A percentile compares a stretch with the other conserved stretches of the same genome.
phyloP scores from a whole-genome alignment of 2,888 invertebrate species.

The Lasioglossum leucozonium region DNA sequence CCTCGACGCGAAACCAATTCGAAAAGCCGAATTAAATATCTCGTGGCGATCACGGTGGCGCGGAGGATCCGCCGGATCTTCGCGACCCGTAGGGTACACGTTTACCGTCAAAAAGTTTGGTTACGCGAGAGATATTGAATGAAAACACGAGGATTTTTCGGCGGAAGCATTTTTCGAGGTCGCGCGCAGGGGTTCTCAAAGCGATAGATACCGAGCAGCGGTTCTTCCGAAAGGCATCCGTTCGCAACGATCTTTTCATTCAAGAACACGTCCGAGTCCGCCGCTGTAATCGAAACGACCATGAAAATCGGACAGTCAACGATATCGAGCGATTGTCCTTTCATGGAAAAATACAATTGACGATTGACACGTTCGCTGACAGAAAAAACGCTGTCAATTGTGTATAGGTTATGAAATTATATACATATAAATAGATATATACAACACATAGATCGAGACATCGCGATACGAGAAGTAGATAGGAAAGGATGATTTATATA shows the following conservation, averaged over 20 bases:
- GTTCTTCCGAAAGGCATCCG: slow-evolving; percentile 6
- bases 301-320: slow-evolving; percentile 15
- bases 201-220: slow-evolving; percentile 34
- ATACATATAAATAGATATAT: not conserved
- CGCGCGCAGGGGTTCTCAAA: slow-evolving; percentile 77
- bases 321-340: slow-evolving; percentile 40
- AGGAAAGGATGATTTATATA: slow-evolving; percentile 11
- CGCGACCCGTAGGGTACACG: not conserved
- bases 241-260: not conserved
- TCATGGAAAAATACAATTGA: slow-evolving; percentile 41
- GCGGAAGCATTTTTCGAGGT: slow-evolving; percentile 79
- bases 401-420: slow-evolving; percentile 30
- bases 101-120: too few species aligned
- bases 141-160: slow-evolving; percentile 55
- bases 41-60: not conserved
- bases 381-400: slow-evolving; percentile 16
- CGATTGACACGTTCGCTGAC: slow-evolving; percentile 40
- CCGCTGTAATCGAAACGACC: not conserved
- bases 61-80: too few species aligned
- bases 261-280: not conserved
- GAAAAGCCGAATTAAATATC: not conserved
- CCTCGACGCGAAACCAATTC: slow-evolving; percentile 17
- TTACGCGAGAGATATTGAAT: not conserved
- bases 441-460: not conserved
- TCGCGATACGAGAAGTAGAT: not conserved